Percentiles rank a stretch among this genome's conserved stretches.
phyloP scores from a whole-genome alignment of 2,888 invertebrate genomes.

The Micoletzkya japonica region DNA sequence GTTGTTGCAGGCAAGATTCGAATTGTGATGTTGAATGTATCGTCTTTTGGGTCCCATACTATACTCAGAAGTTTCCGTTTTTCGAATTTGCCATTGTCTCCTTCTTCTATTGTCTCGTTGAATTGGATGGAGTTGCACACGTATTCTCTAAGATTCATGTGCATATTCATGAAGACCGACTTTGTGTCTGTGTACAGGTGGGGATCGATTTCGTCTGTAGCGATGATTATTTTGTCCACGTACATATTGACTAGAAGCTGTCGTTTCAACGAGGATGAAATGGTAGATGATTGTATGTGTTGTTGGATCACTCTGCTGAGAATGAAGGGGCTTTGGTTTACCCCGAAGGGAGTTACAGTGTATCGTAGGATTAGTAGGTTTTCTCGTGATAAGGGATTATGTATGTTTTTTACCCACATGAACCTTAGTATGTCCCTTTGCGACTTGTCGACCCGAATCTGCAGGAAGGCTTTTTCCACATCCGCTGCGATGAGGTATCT shows the following conservation, averaged over 20 bases:
- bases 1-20: neutral
- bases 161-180: neutral
- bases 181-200: neutral
- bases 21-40: neutral
- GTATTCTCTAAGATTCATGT: constrained; percentile 1
- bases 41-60: neutral
- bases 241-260: neutral
- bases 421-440: constrained; percentile 37
- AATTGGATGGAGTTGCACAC: neutral
- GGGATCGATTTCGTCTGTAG: neutral
- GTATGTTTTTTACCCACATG: constrained; percentile 38
- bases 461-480: no score
- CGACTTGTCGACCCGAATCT: constrained; percentile 28
- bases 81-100: neutral
- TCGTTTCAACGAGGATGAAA: no score
- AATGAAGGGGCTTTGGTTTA: constrained; percentile 30
- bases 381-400: constrained; percentile 15
- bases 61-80: neutral
- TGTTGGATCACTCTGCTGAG: constrained; percentile 33
- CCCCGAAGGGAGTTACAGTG: constrained; percentile 38
- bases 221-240: neutral
- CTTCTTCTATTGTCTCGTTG: neutral
- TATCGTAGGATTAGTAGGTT: constrained; percentile 39
- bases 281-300: constrained; percentile 29
- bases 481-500: constrained; percentile 32